Base-by-base conservation (phyloP, 2,888 invertebrate species). In the Idaea dimidiata region DNA sequence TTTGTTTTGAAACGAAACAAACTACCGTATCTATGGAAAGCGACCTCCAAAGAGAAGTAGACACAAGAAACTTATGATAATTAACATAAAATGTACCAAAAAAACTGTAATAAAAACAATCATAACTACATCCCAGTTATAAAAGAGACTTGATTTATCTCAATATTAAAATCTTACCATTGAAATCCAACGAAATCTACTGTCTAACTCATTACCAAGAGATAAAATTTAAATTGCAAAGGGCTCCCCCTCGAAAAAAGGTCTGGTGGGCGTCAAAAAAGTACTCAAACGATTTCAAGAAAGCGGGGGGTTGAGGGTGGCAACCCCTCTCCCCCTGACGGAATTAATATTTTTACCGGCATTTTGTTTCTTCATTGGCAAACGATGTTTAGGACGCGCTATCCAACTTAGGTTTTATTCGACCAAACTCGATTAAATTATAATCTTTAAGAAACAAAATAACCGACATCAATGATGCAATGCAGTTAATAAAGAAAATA, bases 211-310 rank as follows among this genome's bases (percentile, higher is more conserved):
- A 88, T 89, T 88, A 86, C 78, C 78, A 66, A 73, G 77, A 89
- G 89, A 89, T 89, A 88, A 89, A 89, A 90, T 91, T 90, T 90
- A 89, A 89, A 90, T 89, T 90, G 88, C 89, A 86, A 89, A 89
- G 77, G 75, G 72, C 18, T 14, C 85, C 88, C 86, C 83, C 81
- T 79, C 73, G 80, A 89, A 90, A 91, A 90, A 89, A 87, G 84
- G 82, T 81, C 75, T 83, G 85, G 87, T 84, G 88, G 89, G 88
- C 79, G 88, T 84, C 77, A 87, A 89, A 90, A 90, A 90, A 86
- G 85, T 86, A 82, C 77, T 70, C 66, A 68, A 70, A 72, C 66
- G 70, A 68, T 65, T 62, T 77, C 70, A 72, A 74, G 69, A 71
- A 71, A 71, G 69, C 14, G 43, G 43, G 43, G 74, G 79, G 69